Conservation (phyloP, 2,888 invertebrate genomes). For the Axea sp. region DNA sequence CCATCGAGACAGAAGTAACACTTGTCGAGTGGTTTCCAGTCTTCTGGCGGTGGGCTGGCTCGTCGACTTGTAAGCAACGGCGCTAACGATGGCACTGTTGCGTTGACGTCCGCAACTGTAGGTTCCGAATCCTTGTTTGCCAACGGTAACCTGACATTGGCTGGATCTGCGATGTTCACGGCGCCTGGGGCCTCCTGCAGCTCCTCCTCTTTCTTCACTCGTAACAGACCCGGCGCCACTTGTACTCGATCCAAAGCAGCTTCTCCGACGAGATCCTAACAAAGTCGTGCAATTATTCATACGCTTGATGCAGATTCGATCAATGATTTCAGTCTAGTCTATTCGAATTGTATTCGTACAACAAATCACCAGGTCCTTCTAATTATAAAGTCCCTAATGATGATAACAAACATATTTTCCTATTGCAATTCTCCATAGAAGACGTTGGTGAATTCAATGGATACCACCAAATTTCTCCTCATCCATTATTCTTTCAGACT, state of each 20-base stretch:
- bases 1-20: conserved; percentile 91
- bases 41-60: conserved; percentile 80
- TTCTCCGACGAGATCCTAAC: no score
- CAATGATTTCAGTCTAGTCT: no score
- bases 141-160: conserved; percentile 55
- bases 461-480: no score
- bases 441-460: no score
- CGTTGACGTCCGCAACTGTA: conserved; percentile 64
- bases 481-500: no score
- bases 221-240: conserved; percentile 75
- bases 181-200: conserved; percentile 73
- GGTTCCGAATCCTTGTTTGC: conserved; percentile 69
- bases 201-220: conserved; percentile 78
- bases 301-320: no score
- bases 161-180: conserved; percentile 56
- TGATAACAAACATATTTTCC: no score
- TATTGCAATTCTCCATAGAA: no score
- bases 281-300: no score
- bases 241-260: conserved; percentile 74
- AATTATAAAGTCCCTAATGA: no score
- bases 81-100: conserved; percentile 66
- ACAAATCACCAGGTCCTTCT: no score
- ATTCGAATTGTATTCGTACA: no score
- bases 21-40: conserved; percentile 91
- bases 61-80: conserved; percentile 73